Percentiles rank a stretch among this genome's conserved stretches.
These are phyloP conservation scores for Platichthys flesus DNA, from an alignment of 2,113 vertebrate species.

Conservation along the genomic window DNA sequence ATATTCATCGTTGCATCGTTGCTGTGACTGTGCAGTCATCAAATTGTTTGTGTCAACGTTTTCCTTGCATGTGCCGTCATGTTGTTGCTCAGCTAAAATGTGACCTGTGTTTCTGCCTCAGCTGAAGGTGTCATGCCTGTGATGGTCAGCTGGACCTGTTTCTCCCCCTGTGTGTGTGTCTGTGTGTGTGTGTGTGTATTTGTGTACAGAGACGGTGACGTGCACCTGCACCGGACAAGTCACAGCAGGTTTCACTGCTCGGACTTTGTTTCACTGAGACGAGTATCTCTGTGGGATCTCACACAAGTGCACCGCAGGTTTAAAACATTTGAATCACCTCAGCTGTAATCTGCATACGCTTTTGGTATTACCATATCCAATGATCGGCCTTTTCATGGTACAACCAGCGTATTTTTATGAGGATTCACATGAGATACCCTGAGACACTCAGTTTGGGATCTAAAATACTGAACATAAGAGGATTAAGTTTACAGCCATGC, in stretches of 20 bases:
- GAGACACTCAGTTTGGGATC: no score
- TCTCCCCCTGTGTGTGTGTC: background rate
- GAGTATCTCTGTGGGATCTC: background rate
- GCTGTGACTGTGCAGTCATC: constrained; percentile 26
- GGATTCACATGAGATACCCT: no score
- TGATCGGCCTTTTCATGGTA: background rate
- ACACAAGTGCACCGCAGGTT: background rate
- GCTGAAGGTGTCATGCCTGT: background rate
- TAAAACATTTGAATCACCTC: background rate
- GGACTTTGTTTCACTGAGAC: constrained; percentile 40
- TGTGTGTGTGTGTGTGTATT: constrained; percentile 10
- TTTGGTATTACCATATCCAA: background rate
- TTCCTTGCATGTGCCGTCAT: constrained; percentile 14
- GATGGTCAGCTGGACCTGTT: background rate
- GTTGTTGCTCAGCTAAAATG: constrained; percentile 5
- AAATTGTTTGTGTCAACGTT: constrained; percentile 46
- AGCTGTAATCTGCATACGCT: background rate
- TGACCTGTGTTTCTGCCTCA: background rate
- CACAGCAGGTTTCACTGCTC: constrained; percentile 51
- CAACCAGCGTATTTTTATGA: no score
- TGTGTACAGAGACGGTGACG: constrained; percentile 13
- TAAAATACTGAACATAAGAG: no score
- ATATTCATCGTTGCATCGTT: constrained; percentile 21
- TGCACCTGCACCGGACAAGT: constrained; percentile 39
- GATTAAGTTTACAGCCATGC: no score